Evolutionary conservation across 2,797 vertebrate species (phyloP).

Genomic region (Epinephelus awoara): DNA sequence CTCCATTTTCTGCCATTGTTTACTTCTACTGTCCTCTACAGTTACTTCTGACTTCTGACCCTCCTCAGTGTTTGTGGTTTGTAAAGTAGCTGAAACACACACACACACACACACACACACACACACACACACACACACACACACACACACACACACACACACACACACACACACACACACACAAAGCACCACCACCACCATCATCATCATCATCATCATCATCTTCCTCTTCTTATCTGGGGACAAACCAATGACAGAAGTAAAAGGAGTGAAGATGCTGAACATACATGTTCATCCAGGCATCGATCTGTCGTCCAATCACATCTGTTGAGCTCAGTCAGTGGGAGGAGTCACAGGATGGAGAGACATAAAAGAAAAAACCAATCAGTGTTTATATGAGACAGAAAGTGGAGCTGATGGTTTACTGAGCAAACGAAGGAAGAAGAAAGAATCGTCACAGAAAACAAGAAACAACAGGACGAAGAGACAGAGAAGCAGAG

Average conservation of each 20-base stretch:
- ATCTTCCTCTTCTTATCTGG: too few relatives aligned
- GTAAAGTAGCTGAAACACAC: too few relatives aligned
- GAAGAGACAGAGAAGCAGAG: not conserved
- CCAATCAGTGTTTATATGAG: not conserved
- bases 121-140: constrained; percentile 1
- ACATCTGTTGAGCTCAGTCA: not conserved
- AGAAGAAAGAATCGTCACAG: not conserved
- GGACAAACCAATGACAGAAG: too few relatives aligned
- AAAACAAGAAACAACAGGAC: not conserved
- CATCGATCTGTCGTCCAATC: constrained; percentile 28
- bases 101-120: not conserved
- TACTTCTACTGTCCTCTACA: too few relatives aligned
- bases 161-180: not conserved
- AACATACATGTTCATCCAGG: not conserved
- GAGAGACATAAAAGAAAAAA: constrained; percentile 4
- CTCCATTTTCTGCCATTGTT: too few relatives aligned
- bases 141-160: not conserved
- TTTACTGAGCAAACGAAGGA: not conserved
- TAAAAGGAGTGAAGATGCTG: not conserved
- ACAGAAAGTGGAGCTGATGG: not conserved
- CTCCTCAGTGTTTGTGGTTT: too few relatives aligned
- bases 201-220: too few relatives aligned
- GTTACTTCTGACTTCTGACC: too few relatives aligned
- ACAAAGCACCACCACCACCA: not conserved
- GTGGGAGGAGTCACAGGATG: constrained; percentile 55